phyloP scores from a whole-genome alignment of 1,140 invertebrate genomes.

The Brachionus rubens region DNA sequence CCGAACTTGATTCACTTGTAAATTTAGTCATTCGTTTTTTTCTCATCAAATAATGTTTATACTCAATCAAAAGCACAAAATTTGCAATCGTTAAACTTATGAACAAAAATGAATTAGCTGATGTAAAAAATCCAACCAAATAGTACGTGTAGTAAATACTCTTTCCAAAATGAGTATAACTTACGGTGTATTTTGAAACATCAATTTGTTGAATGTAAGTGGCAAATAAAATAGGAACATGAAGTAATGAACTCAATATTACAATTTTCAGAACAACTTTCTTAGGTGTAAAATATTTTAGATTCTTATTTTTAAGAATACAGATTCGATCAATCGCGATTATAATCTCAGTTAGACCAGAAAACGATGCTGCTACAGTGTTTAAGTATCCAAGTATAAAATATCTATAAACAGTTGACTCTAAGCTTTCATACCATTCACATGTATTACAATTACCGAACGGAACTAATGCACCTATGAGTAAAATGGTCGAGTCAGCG shows the following conservation, averaged over 20 bases:
- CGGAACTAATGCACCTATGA: background rate
- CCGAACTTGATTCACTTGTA: background rate
- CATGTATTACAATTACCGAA: background rate
- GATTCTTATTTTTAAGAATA: constrained; percentile 1
- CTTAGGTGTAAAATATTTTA: background rate
- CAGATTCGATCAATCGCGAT: constrained; percentile 10
- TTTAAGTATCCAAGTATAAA: constrained; percentile 1
- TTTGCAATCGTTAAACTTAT: too few relatives aligned
- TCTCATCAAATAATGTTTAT: too few relatives aligned
- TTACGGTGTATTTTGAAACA: too few relatives aligned
- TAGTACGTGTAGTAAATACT: too few relatives aligned
- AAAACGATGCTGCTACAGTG: background rate
- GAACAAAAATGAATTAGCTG: too few relatives aligned
- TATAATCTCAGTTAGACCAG: constrained; percentile 1
- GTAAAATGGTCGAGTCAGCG: background rate
- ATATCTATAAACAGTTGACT: background rate
- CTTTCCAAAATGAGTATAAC: too few relatives aligned
- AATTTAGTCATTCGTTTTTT: too few relatives aligned
- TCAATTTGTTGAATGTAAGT: too few relatives aligned
- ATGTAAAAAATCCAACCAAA: too few relatives aligned
- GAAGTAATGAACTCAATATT: background rate
- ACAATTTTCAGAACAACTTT: background rate
- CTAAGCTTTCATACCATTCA: background rate
- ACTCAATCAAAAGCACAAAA: too few relatives aligned
- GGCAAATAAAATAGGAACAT: too few relatives aligned